A percentile compares a stretch with the other conserved stretches of the same genome.
Conservation (phyloP, 2,113 vertebrate genomes). For the Orycteropus afer region DNA sequence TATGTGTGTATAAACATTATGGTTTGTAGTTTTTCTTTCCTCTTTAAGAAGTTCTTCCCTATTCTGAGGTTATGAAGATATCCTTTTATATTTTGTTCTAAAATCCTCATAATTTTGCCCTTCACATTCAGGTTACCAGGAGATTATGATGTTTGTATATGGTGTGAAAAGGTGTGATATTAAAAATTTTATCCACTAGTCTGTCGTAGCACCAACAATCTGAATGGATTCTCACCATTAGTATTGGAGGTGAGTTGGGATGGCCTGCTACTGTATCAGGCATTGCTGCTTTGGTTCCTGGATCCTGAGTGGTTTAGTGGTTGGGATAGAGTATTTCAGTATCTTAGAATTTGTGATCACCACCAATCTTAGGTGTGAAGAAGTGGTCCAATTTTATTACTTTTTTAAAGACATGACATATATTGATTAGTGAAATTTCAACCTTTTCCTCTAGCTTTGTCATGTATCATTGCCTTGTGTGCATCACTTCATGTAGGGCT, state of each 20-base stretch:
- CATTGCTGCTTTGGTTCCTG: not conserved
- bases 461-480: not conserved
- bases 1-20: not conserved
- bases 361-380: not conserved
- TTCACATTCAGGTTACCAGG: not conserved
- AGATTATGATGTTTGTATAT: not conserved
- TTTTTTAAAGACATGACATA: not conserved
- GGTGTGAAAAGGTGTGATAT: not conserved
- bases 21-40: not conserved
- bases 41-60: not conserved
- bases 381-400: not conserved
- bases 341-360: not conserved
- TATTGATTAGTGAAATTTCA: not conserved
- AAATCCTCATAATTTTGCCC: not conserved
- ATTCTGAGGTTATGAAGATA: not conserved
- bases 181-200: not conserved
- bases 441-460: not conserved
- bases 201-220: not conserved
- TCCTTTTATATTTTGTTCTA: not conserved
- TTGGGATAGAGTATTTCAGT: not conserved
- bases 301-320: not conserved
- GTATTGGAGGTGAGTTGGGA: not conserved
- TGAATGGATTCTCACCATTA: not conserved
- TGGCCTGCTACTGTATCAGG: not conserved
- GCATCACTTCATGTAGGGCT: not conserved